These are phyloP conservation scores for Chanos chanos DNA, from an alignment of 2,797 vertebrate species.

Conservation along the genomic window DNA sequence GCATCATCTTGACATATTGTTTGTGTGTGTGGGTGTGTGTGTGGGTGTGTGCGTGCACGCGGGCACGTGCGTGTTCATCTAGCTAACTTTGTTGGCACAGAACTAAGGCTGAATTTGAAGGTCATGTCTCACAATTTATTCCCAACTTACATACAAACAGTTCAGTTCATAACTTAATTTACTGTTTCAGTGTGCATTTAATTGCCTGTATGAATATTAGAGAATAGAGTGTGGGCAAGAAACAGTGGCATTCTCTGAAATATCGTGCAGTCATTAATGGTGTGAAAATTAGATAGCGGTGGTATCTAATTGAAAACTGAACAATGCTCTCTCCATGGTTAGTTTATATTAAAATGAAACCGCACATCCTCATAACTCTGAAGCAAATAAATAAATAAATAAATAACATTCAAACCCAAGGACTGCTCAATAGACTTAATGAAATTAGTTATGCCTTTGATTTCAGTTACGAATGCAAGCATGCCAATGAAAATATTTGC, in stretches of 20 bases:
- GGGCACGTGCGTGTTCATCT: no score
- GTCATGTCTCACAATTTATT: constrained; percentile 22
- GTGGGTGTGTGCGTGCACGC: no score
- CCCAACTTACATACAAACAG: constrained; percentile 29
- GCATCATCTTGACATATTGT: no score
- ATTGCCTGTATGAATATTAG: constrained; percentile 34
- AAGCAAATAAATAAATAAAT: constrained; percentile 8
- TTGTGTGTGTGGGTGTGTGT: no score
- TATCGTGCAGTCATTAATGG: constrained; percentile 24
- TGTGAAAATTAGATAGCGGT: constrained; percentile 20
- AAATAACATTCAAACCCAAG: constrained; percentile 1
- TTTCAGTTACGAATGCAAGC: constrained; percentile 19
- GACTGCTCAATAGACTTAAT: constrained; percentile 23
- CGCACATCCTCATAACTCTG: constrained; percentile 1
- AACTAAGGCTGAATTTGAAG: constrained; percentile 31
- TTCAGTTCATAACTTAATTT: constrained; percentile 37
- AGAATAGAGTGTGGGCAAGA: constrained; percentile 11
- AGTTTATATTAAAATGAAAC: constrained; percentile 8
- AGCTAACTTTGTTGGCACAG: no score
- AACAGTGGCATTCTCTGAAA: constrained; percentile 31
- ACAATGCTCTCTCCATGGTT: constrained; percentile 2
- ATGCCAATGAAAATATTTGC: constrained; percentile 54
- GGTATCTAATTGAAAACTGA: constrained; percentile 20
- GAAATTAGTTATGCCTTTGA: constrained; percentile 27
- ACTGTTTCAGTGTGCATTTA: constrained; percentile 25